Evolutionary conservation across 1,140 invertebrate genomes (phyloP), one percentile per base, ranked within the genome.

Genomic region (Conus ventricosus): DNA sequence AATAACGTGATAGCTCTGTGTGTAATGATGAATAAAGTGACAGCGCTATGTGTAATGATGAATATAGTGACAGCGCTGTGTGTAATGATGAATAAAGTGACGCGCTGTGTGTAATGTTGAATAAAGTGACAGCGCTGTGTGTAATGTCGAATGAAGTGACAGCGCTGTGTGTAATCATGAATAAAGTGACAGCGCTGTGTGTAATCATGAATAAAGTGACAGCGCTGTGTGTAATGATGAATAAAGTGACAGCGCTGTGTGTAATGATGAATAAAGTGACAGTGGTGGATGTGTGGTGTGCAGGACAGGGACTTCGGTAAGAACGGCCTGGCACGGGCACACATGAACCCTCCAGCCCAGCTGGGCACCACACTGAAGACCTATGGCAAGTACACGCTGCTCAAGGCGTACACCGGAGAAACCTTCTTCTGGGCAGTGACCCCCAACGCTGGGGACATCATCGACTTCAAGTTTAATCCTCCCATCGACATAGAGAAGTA

Each of bases 251-350:
- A 39, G 39, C 3, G 39, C 39, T 39, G 39, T 39, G 39, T 39
- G 39, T 39, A 39, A 39, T 39, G 39, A 39, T 39, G 39, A 39
- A 39, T 39, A 39, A 39, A 39, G 57, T 60, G 57, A 15, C 15
- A 15, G 15, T 75, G n/a, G 20, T 86, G 53, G 81, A 53, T 88
- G 89, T 25, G 85, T 87, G 63, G 57, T 71, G 55, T 92, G 13
- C 93, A 98, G 97, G 98, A 99, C 94, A 97, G 97, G 94, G 97
- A 98, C 93, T 99, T 98, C 96, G 98, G 98, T 15, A 98, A 98
- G 95, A 96, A 98, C 54, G 96, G 97, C 23, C 95, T 98, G 17
- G 98, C 97, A 95, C 97, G 97, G 93, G 96, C 97, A 91, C 95
- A 96, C 89, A 94, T 95, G 89, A 96, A 96, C 89, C 97, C 97